Percentiles rank a stretch among this genome's conserved stretches.
Evolutionary conservation across 1,140 invertebrate genomes (phyloP).

Genomic region (Sinella curviseta): DNA sequence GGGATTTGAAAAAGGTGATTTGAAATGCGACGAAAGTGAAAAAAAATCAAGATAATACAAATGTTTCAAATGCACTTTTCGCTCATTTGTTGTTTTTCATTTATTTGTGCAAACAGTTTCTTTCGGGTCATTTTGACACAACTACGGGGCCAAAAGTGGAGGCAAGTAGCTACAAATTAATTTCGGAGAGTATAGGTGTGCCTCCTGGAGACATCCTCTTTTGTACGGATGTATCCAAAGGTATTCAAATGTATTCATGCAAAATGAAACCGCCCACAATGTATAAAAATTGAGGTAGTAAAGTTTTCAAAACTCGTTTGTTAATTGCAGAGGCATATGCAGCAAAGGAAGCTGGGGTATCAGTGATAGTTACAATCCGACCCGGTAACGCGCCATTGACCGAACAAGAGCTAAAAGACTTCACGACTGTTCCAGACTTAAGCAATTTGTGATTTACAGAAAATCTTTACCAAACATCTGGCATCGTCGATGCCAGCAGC

Average conservation of each 20-base stretch:
- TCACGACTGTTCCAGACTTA: conserved; percentile 50
- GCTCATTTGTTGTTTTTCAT: not conserved
- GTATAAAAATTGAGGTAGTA: not conserved
- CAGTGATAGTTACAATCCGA: conserved; percentile 67
- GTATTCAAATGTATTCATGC: conserved; percentile 57
- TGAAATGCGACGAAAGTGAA: too few species aligned
- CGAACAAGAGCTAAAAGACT: conserved; percentile 63
- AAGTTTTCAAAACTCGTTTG: too few species aligned
- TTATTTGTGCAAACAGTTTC: conserved; percentile 62
- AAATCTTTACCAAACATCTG: not conserved
- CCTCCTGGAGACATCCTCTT: conserved; percentile 72
- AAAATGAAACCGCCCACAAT: too few species aligned
- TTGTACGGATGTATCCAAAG: conserved; percentile 79
- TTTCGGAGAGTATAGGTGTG: conserved; percentile 67
- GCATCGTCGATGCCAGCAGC: too few species aligned
- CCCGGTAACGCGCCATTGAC: conserved; percentile 73
- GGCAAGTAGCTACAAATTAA: conserved; percentile 70
- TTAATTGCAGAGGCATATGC: conserved; percentile 78
- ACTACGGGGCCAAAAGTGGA: conserved; percentile 77
- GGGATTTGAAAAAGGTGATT: conserved; percentile 70
- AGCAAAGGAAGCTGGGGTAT: conserved; percentile 71
- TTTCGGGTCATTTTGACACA: conserved; percentile 84
- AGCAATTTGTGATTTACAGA: too few species aligned
- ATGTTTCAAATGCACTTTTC: not conserved
- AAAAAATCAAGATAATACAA: not conserved